A percentile compares a stretch with the other conserved stretches of the same genome.
phyloP scores from a whole-genome alignment of 64 coral and sea anemone genomes.

The Montipora foliosa region DNA sequence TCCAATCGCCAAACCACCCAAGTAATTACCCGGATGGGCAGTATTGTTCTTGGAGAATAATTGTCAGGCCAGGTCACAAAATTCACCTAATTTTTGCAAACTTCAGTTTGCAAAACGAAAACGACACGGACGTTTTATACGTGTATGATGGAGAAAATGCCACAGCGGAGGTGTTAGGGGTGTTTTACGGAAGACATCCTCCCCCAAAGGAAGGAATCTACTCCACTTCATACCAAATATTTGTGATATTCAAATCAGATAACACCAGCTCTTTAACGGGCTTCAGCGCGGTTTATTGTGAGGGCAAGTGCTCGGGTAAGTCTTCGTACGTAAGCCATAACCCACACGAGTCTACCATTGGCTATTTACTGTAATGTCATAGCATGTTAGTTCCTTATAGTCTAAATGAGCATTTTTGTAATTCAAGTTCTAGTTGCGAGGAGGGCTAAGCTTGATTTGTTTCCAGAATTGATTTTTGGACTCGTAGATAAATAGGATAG shows the following conservation, averaged over 20 bases:
- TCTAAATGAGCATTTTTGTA: too few species aligned
- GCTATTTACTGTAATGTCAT: too few species aligned
- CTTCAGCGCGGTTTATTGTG: conserved; percentile 60
- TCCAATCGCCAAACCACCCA: conserved; percentile 77
- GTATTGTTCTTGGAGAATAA: conserved; percentile 84
- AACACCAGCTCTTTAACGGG: not conserved
- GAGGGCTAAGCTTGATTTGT: too few species aligned
- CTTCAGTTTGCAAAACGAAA: conserved; percentile 52
- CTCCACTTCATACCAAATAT: conserved; percentile 47
- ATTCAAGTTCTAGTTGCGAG: too few species aligned
- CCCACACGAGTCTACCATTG: not conserved
- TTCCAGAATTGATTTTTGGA: too few species aligned
- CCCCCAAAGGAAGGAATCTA: conserved; percentile 42
- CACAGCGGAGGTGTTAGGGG: conserved; percentile 17
- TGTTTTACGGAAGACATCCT: conserved; percentile 36
- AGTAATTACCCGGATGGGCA: conserved; percentile 74
- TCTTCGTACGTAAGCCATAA: not conserved
- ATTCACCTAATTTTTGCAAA: conserved; percentile 69
- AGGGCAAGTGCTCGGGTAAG: not conserved
- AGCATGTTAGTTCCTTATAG: too few species aligned
- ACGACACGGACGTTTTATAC: conserved; percentile 48
- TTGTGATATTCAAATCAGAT: conserved; percentile 76
- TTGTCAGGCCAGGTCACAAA: not conserved
- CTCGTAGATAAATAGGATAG: too few species aligned
- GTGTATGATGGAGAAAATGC: conserved; percentile 67